Base-by-base conservation (phyloP, 1,140 invertebrate genomes). In the Calephelis nemesis region DNA sequence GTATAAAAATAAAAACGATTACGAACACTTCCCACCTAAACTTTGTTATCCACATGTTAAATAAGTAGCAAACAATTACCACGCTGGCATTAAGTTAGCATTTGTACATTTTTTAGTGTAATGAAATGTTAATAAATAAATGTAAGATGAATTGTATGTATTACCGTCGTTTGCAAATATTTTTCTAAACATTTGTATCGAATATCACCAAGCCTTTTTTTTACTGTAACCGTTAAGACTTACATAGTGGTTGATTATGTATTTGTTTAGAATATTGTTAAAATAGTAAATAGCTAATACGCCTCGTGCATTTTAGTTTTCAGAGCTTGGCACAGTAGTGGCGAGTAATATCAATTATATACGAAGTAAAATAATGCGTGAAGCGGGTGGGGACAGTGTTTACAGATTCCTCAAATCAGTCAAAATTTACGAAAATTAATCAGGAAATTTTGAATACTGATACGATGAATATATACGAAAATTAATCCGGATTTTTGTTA, bases 61-160 rank as follows among this genome's bases (percentile, higher is more conserved):
- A 7, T 54, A 52, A 52, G 50, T 52, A 52, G 50, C 15, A 7
- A 54, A 54, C 50, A 54, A 54, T 19, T 54, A 54, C 50, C 50
- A 54, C 15, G 50, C 50, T 54, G 50, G 50, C 50, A 19, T 54
- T 54, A 54, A 8, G 50, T 54, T 58, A 30, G 54, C 54, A 58
- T 58, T 58, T 58, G 54, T 58, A 58, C 54, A 58, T 58, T 58
- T 58, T 45, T 58, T 58, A 58, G 54, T 58, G 54, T 58, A 58
- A 58, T 58, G 54, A 58, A 58, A 58, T 58, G 54, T 58, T 58
- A 58, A 58, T 58, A 58, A 58, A 58, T 58, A 58, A 30, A 58
- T 40, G 54, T 58, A 58, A 19, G 54, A 40, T 39, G 39, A 58
- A 40, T 58, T 58, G 19, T 58, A 58, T 58, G 54, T 58, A 58